These are phyloP conservation scores for Pseudorasbora parva DNA, from an alignment of 2,113 vertebrate genomes.

Conservation along the genomic window DNA sequence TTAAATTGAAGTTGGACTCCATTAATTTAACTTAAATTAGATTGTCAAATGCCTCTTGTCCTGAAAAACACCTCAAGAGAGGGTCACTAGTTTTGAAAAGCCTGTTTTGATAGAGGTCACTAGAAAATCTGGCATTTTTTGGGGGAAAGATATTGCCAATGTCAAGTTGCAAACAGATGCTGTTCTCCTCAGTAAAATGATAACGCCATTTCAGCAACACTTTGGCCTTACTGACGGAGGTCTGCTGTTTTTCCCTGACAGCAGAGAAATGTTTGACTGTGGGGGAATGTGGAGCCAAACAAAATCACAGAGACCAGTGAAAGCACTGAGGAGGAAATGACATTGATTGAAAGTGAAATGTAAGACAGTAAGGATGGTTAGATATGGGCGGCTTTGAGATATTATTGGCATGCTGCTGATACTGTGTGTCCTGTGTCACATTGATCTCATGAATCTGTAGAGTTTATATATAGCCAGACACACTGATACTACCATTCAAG, in stretches of 20 bases:
- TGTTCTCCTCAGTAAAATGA: constrained; percentile 16
- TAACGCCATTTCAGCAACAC: constrained; percentile 42
- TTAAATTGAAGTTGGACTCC: neutral
- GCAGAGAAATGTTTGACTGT: constrained; percentile 28
- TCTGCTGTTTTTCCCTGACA: constrained; percentile 23
- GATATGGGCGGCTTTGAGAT: neutral
- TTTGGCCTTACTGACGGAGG: constrained; percentile 1
- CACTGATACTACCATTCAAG: neutral
- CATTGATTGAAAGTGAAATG: constrained; percentile 27
- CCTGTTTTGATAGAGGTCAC: neutral
- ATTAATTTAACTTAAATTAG: neutral
- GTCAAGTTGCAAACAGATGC: constrained; percentile 22
- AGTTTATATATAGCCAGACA: neutral
- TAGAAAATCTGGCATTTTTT: neutral
- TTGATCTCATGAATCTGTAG: neutral
- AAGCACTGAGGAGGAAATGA: constrained; percentile 11
- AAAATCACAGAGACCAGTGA: constrained; percentile 2
- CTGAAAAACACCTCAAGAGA: neutral
- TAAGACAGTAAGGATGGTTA: constrained; percentile 18
- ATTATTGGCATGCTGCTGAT: neutral
- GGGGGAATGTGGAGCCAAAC: neutral
- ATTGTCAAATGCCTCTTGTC: neutral
- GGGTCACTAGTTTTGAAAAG: too few species aligned
- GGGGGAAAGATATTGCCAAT: neutral
- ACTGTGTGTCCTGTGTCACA: neutral